phyloP scores from a whole-genome alignment of 1,140 invertebrate genomes.

The Pomacea maculata region DNA sequence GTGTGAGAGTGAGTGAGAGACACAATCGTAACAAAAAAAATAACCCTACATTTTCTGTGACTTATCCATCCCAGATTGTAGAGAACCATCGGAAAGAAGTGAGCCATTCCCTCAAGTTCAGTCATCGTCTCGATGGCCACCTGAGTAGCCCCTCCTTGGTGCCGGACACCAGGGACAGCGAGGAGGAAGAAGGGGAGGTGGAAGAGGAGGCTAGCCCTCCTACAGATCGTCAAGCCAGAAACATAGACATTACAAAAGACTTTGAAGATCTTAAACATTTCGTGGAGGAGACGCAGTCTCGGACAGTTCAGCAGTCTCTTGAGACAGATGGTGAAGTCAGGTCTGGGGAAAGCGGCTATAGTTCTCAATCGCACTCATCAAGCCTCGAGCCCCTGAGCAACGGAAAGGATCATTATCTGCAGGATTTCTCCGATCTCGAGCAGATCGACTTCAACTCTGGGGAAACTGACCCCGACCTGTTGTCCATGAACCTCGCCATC shows the following conservation, averaged over 20 bases:
- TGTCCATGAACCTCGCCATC: constrained; percentile 58
- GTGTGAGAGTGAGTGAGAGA: too few species aligned
- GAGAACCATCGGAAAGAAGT: constrained; percentile 43
- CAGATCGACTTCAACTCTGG: constrained; percentile 46
- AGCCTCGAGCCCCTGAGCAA: not conserved
- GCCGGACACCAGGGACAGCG: not conserved
- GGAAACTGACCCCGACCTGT: constrained; percentile 55
- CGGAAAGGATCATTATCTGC: constrained; percentile 30
- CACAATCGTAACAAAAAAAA: too few species aligned
- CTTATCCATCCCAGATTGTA: constrained; percentile 37
- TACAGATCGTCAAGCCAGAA: constrained; percentile 6
- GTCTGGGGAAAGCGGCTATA: too few species aligned
- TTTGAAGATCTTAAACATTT: constrained; percentile 52
- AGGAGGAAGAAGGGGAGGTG: not conserved
- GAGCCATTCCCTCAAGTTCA: not conserved
- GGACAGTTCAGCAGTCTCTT: constrained; percentile 19
- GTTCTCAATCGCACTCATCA: too few species aligned
- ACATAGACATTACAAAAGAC: constrained; percentile 38
- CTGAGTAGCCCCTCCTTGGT: constrained; percentile 4
- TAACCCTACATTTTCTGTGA: not conserved
- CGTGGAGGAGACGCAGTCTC: constrained; percentile 40
- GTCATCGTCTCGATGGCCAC: not conserved
- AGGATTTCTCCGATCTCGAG: constrained; percentile 51
- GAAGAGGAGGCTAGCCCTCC: constrained; percentile 3
- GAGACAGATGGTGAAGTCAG: not conserved